phyloP scores from a whole-genome alignment of 1,140 invertebrate species.

The Chironomus striatipennis region DNA sequence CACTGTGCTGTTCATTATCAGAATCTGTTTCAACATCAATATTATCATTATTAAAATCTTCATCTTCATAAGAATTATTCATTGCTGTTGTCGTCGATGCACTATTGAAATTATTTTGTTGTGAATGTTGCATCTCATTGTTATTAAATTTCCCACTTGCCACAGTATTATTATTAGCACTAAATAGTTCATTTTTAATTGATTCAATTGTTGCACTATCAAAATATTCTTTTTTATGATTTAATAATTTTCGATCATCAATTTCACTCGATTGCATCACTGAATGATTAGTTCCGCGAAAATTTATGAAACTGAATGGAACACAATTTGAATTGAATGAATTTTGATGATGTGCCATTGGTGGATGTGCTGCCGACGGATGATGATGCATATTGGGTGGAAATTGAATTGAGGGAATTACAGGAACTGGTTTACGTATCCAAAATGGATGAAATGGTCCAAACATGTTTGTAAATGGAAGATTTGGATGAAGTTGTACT shows the following conservation, averaged over 20 bases:
- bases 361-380: not conserved
- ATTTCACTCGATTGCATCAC: not conserved
- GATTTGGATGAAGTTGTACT: slow-evolving; percentile 46
- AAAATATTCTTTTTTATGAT: slow-evolving; percentile 6
- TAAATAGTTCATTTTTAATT: slow-evolving; percentile 17
- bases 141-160: not conserved
- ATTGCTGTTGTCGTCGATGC: not conserved
- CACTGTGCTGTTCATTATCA: slow-evolving; percentile 26
- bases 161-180: not conserved
- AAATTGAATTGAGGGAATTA: slow-evolving; percentile 41
- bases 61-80: slow-evolving; percentile 24
- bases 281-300: not conserved
- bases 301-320: slow-evolving; percentile 12
- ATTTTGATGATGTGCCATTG: not conserved
- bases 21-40: slow-evolving; percentile 37
- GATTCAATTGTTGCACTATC: slow-evolving; percentile 3
- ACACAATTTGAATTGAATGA: not conserved
- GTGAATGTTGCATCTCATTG: not conserved
- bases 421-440: slow-evolving; percentile 45
- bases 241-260: not conserved
- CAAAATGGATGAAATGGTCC: slow-evolving; percentile 40
- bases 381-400: slow-evolving; percentile 27
- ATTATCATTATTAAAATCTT: slow-evolving; percentile 37
- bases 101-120: not conserved
- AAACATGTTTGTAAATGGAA: slow-evolving; percentile 40